These are phyloP conservation scores for Macroglossus sobrinus DNA, from an alignment of 2,113 vertebrate species.

Conservation along the genomic window DNA sequence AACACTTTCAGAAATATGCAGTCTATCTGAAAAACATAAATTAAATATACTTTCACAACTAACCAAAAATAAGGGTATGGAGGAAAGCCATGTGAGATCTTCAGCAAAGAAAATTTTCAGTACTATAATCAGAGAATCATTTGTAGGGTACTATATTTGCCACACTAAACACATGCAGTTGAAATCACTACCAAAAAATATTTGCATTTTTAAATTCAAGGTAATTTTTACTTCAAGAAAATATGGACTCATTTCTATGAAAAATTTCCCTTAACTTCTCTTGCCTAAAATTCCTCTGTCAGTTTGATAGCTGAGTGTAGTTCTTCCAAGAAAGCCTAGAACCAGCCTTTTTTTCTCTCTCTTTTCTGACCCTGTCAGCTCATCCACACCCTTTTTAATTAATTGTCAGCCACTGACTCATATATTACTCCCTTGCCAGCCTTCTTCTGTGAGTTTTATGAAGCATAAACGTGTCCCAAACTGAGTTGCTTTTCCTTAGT, in stretches of 20 bases:
- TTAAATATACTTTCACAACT: background rate
- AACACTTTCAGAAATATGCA: background rate
- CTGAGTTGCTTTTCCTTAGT: background rate
- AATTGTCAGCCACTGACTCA: background rate
- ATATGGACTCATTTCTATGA: background rate
- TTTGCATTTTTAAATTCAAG: background rate
- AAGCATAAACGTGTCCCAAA: background rate
- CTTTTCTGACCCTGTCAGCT: background rate
- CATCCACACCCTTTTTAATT: no score
- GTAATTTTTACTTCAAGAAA: background rate
- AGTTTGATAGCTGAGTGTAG: background rate
- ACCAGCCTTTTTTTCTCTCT: no score
- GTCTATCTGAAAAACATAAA: background rate
- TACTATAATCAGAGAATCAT: background rate
- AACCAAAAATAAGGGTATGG: background rate
- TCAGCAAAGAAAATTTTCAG: background rate
- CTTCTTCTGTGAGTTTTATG: background rate
- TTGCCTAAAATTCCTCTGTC: background rate
- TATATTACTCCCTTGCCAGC: background rate
- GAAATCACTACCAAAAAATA: background rate
- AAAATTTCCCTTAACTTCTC: background rate
- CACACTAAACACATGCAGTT: background rate
- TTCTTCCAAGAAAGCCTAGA: background rate
- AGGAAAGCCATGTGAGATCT: background rate
- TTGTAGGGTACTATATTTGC: background rate